These are phyloP conservation scores for Leptodactylus fuscus DNA, from an alignment of 2,113 vertebrate species.

Conservation along the genomic window DNA sequence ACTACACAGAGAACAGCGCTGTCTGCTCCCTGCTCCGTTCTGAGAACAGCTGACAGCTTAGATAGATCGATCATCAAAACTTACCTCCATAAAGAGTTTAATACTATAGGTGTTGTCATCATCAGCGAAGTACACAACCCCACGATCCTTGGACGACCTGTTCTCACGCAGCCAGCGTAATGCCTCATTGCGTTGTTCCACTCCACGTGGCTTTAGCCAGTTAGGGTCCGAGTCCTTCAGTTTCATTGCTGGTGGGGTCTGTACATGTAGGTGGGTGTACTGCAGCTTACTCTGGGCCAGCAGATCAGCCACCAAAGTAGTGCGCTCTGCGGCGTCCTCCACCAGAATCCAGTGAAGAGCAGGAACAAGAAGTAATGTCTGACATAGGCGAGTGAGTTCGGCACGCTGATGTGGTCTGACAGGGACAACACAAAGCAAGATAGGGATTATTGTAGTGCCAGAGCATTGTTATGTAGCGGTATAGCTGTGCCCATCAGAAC, in stretches of 20 bases:
- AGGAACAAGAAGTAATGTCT: constrained; percentile 80
- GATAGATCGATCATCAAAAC: too few species aligned
- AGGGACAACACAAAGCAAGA: neutral
- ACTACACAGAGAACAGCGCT: too few species aligned
- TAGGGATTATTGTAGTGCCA: neutral
- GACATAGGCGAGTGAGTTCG: constrained; percentile 79
- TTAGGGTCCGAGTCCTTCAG: constrained; percentile 80
- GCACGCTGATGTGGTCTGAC: constrained; percentile 82
- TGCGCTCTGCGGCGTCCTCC: constrained; percentile 76
- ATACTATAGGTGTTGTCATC: constrained; percentile 85
- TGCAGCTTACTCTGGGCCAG: constrained; percentile 73
- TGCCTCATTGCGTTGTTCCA: constrained; percentile 81
- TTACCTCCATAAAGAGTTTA: constrained; percentile 81
- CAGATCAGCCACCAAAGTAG: constrained; percentile 72
- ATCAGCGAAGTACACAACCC: constrained; percentile 82
- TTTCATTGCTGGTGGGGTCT: constrained; percentile 76
- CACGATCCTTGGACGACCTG: constrained; percentile 69
- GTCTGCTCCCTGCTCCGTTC: too few species aligned
- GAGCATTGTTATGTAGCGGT: neutral
- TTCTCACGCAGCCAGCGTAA: constrained; percentile 79
- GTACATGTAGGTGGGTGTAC: constrained; percentile 77
- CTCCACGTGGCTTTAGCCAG: constrained; percentile 83
- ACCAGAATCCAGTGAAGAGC: constrained; percentile 83
- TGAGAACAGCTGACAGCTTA: too few species aligned
- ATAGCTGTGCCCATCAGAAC: neutral